Base-by-base conservation (phyloP, 1,140 invertebrate species). In the Megalonaias nervosa region DNA sequence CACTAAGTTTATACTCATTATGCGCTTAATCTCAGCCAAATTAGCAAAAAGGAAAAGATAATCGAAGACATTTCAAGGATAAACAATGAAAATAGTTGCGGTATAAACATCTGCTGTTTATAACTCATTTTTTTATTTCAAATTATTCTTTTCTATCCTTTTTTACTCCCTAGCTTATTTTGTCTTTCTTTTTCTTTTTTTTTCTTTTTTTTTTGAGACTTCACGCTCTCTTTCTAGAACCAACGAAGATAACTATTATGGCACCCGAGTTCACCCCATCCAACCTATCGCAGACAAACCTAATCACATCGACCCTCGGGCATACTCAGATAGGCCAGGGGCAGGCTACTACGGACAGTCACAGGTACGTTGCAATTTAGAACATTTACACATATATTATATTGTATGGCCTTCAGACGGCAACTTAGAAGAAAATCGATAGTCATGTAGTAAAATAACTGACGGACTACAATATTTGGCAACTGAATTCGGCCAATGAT, bases 241-340 rank as follows among this genome's bases (percentile, higher is more conserved):
- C 38, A 48, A 48, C 38, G 38, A 48, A 48, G 38, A 72, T 23
- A 26, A 23, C 16, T 67, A 67, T 31, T 23, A 17, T 17, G 70
- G 75, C 23, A 60, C 64, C 60, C 19, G 75, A 67, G 72, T 77
- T 31, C 75, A 77, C 23, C 70, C 70, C 1, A 48, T 77, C 13
- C 62, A 66, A 60, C 75, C 75, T 26, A 77, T 79, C 19, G 77
- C 77, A 23, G 77, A 79, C 59, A 79, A 79, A 65, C 77, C 77
- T 16, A 79, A 79, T 56, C 71, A 79, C 59, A 17, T 79, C 12
- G 77, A 79, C 38, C 77, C 77, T 55, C 23, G 77, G 21, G 62
- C 62, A 58, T 67, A 73, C 58, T 62, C 67, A 16, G 71, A 74
- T 38, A 74, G 57, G 6, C 71, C 77, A 31, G 71, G 71, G 11